Base-by-base conservation (phyloP, 2,888 invertebrate genomes). In the Parnassius mnemosyne region DNA sequence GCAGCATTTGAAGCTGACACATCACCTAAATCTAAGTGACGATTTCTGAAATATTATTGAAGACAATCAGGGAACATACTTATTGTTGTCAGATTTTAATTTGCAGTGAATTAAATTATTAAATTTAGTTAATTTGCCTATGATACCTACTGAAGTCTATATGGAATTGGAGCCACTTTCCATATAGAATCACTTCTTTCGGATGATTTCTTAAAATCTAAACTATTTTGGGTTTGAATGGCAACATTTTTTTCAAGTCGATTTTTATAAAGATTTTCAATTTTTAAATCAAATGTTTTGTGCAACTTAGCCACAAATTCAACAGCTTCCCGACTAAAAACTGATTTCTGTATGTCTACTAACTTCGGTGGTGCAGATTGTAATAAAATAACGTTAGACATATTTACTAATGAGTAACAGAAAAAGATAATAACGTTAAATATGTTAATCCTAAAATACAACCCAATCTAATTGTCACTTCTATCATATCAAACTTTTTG, bases 1-100 rank as follows among this genome's bases (percentile, higher is more conserved):
- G 87, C 84, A 1, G 89, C 84, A 74, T 94, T 92, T 34, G 93
- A 87, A n/a, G 94, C 93, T 41, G 93, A 93, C 0, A 94, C 94
- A 78, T 94, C 94, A 10, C 95, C 94, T 65, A 94, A 84, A 79
- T 95, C 94, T 72, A 95, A 72, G 71, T 93, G 92, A 65, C 94
- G 93, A 77, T 94, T 92, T 68, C 91, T 92, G 67, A 16, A 76
- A 74, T 47, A 55, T 49, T 46, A 12, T 2, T 1, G 25, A 25
- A 25, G 25, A 25, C 25, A 25, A 25, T 25, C 25, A 25, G 25
- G 3, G 7, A 25, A 25, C 25, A 25, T 25, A 25, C 25, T 25
- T 5, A 25, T 25, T 25, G 25, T 25, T 25, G 25, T 25, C 25
- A 25, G 25, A 25, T 25, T 25, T 3, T 25, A 25, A 25, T 25